Conservation (phyloP, 2,113 vertebrate genomes). For the Silurus meridionalis region DNA sequence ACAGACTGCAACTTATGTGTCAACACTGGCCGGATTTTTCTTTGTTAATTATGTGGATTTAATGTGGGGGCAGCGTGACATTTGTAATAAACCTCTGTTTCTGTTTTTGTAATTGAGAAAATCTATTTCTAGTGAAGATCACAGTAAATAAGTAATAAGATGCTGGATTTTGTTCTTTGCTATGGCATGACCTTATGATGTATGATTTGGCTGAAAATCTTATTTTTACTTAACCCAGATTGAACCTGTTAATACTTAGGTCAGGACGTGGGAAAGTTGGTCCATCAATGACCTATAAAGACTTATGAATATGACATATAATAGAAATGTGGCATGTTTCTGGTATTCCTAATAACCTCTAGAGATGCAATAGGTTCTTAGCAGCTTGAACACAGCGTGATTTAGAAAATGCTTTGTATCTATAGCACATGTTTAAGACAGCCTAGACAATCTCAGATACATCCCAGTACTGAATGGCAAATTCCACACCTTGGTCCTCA, state of each 20-base stretch:
- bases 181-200: background rate
- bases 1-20: slow-evolving; percentile 6
- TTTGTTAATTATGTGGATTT: background rate
- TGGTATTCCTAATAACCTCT: background rate
- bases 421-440: too few species aligned
- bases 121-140: background rate
- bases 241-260: background rate
- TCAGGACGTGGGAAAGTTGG: background rate
- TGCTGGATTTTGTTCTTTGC: background rate
- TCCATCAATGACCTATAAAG: too few species aligned
- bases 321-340: background rate
- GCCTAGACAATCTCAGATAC: too few species aligned
- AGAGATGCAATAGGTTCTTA: too few species aligned
- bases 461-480: too few species aligned
- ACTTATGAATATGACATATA: too few species aligned
- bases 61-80: background rate
- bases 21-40: background rate
- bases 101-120: background rate
- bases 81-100: background rate
- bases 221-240: background rate
- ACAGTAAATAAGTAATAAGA: background rate
- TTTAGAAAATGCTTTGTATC: too few species aligned
- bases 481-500: too few species aligned
- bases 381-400: too few species aligned
- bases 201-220: background rate